These are phyloP conservation scores for Psittacara wagleri DNA, from an alignment of 2,113 vertebrate genomes.

Conservation along the genomic window DNA sequence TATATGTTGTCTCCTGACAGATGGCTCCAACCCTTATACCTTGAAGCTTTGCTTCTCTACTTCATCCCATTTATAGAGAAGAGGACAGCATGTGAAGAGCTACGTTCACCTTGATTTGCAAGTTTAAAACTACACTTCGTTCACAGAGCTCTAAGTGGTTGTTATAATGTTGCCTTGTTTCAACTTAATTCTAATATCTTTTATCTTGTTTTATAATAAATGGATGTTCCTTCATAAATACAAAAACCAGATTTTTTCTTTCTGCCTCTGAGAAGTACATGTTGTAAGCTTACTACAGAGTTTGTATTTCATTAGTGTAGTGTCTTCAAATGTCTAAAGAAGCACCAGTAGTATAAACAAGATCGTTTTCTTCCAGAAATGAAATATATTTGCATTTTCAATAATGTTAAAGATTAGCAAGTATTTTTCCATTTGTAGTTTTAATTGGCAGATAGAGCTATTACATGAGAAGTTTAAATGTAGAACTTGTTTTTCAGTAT, in stretches of 20 bases:
- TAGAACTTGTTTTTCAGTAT: constrained; percentile 68
- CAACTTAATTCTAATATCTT: constrained; percentile 66
- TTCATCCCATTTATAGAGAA: constrained; percentile 90
- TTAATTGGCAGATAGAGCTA: constrained; percentile 65
- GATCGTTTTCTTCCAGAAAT: constrained; percentile 63
- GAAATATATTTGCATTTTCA: constrained; percentile 75
- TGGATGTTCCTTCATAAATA: constrained; percentile 66
- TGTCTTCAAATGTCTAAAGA: constrained; percentile 53
- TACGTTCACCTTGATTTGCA: constrained; percentile 61
- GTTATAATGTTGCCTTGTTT: constrained; percentile 78
- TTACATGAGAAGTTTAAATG: constrained; percentile 69
- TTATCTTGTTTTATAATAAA: constrained; percentile 80
- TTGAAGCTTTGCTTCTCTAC: constrained; percentile 98
- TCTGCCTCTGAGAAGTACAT: constrained; percentile 68
- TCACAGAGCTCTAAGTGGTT: constrained; percentile 70
- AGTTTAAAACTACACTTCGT: constrained; percentile 69
- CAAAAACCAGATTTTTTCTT: constrained; percentile 43
- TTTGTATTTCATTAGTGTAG: constrained; percentile 70
- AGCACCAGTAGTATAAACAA: constrained; percentile 57
- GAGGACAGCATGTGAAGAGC: constrained; percentile 70
- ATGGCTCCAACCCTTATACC: constrained; percentile 97
- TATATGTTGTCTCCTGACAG: constrained; percentile 75
- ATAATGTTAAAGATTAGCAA: constrained; percentile 70
- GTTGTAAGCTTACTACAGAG: constrained; percentile 69
- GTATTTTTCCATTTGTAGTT: constrained; percentile 77